A percentile compares a stretch with the other conserved stretches of the same genome.
Evolutionary conservation across 1,140 invertebrate genomes (phyloP).

Genomic region (Fopius arisanus): DNA sequence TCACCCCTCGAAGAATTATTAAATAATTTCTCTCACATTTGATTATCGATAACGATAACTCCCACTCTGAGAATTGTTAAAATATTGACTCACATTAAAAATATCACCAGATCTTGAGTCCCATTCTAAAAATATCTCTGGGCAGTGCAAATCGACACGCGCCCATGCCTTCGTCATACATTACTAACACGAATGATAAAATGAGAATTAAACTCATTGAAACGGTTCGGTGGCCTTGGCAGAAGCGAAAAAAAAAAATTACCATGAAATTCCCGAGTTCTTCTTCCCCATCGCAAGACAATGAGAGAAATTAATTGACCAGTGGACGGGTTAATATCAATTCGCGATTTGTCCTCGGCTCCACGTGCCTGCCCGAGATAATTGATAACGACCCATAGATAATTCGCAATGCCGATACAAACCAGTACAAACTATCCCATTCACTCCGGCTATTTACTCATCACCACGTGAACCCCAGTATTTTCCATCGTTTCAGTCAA

Average conservation of each 20-base stretch:
- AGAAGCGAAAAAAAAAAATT: too few species aligned
- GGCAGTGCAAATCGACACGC: neutral
- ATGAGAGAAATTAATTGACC: too few species aligned
- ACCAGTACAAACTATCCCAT: constrained; percentile 16
- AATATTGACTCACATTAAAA: neutral
- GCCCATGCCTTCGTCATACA: neutral
- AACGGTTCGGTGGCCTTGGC: too few species aligned
- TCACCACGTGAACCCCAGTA: neutral
- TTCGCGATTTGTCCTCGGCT: constrained; percentile 4
- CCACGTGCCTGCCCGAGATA: constrained; percentile 37
- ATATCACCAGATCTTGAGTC: neutral
- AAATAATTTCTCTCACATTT: too few species aligned
- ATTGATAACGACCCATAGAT: constrained; percentile 43
- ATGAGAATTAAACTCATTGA: too few species aligned
- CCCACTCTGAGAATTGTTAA: too few species aligned
- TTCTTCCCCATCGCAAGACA: too few species aligned
- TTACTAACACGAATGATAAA: neutral
- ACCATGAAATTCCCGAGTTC: too few species aligned
- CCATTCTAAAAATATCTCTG: neutral
- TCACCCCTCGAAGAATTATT: too few species aligned
- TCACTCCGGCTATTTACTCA: neutral
- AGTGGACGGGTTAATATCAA: neutral
- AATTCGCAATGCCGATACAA: constrained; percentile 35
- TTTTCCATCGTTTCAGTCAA: neutral
- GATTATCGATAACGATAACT: too few species aligned